Evolutionary conservation across 2,113 vertebrate genomes (phyloP).

Genomic region (Zingel zingel): DNA sequence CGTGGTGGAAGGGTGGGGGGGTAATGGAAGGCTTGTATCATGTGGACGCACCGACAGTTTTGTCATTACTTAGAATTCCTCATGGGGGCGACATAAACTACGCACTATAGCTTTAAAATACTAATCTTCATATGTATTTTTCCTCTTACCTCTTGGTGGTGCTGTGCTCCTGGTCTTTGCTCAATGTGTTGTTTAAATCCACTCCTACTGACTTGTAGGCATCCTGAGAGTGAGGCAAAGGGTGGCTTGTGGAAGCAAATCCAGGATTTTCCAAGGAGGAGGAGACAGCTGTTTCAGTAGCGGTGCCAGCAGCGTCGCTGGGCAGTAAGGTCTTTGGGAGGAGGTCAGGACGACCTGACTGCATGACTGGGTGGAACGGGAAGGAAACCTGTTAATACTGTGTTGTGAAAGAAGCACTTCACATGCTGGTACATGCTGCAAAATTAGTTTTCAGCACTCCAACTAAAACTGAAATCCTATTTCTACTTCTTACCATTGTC

Average conservation of each 20-base stretch:
- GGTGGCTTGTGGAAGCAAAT: conserved; percentile 26
- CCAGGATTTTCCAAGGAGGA: conserved; percentile 76
- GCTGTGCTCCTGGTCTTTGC: conserved; percentile 44
- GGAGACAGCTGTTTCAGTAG: conserved; percentile 77
- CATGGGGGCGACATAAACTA: too few species aligned
- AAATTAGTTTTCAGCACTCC: not conserved
- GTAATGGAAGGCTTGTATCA: too few species aligned
- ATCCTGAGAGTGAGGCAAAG: conserved; percentile 27
- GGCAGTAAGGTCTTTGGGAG: conserved; percentile 84
- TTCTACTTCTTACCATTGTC: conserved; percentile 83
- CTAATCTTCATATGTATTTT: not conserved
- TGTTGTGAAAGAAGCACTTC: conserved; percentile 18
- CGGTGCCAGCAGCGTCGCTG: conserved; percentile 80
- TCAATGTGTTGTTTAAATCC: conserved; percentile 25
- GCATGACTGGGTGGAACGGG: conserved; percentile 75
- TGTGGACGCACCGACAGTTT: too few species aligned
- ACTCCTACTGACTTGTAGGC: conserved; percentile 46
- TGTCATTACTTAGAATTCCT: too few species aligned
- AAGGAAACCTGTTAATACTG: conserved; percentile 1
- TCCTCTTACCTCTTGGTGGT: conserved; percentile 58
- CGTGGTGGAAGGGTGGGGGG: too few species aligned
- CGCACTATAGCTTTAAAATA: not conserved
- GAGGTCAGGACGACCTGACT: conserved; percentile 88
- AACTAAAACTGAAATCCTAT: not conserved
- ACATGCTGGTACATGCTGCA: conserved; percentile 38